phyloP scores from a whole-genome alignment of 2,797 vertebrate genomes.

The Chelon auratus region DNA sequence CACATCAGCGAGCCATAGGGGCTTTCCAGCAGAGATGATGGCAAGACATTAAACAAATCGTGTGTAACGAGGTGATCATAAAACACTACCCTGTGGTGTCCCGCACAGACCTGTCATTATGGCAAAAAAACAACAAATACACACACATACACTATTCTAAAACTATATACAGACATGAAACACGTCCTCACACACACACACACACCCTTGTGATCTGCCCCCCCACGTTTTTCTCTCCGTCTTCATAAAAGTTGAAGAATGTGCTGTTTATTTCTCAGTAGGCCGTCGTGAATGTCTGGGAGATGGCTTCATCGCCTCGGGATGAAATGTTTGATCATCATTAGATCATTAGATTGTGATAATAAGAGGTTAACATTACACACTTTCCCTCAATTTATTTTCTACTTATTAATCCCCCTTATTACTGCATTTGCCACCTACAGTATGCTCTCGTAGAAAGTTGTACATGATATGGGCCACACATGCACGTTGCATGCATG shows the following conservation, averaged over 20 bases:
- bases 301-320: constrained; percentile 33
- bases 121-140: constrained; percentile 69
- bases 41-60: constrained; percentile 86
- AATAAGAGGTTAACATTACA: constrained; percentile 49
- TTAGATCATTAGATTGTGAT: constrained; percentile 51
- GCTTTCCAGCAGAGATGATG: constrained; percentile 86
- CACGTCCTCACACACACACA: constrained; percentile 53
- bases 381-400: constrained; percentile 53
- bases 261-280: constrained; percentile 74
- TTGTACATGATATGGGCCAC: constrained; percentile 54
- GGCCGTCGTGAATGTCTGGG: constrained; percentile 40
- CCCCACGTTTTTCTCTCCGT: constrained; percentile 49
- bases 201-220: constrained; percentile 23
- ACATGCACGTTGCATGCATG: constrained; percentile 32
- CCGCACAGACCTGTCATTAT: constrained; percentile 84
- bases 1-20: constrained; percentile 79
- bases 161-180: constrained; percentile 59
- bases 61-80: constrained; percentile 83
- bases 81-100: constrained; percentile 83
- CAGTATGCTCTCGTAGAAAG: constrained; percentile 22
- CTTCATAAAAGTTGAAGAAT: constrained; percentile 78
- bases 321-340: constrained; percentile 47
- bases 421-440: constrained; percentile 45
- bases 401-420: constrained; percentile 39
- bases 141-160: constrained; percentile 52